Evolutionary conservation across 1,140 invertebrate genomes (phyloP), one percentile per base, ranked within the genome.

Genomic region (Drosophila novamexicana): DNA sequence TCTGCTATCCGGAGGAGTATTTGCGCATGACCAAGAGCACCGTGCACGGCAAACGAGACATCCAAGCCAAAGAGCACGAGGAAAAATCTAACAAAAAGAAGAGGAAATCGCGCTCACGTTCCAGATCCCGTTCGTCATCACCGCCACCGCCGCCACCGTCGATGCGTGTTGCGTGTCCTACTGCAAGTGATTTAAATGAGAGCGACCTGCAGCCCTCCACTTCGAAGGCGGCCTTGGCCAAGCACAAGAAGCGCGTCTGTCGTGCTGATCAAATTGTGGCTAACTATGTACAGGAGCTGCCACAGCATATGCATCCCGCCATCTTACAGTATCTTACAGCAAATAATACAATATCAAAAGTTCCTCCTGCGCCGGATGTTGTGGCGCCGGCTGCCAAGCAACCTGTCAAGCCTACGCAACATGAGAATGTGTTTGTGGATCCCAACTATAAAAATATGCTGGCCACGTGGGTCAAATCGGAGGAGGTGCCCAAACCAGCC

Each of bases 181-280:
- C 5, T 6, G 4, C 7, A 1, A 81, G 63, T 50, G 49, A 61
- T 2, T 34, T 91, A 6, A 88, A 47, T 42, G 75, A 47, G 4
- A 89, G 71, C 34, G 89, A 91, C 57, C 53, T 91, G 3, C 52
- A 50, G 34, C 90, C 89, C 1, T 91, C 90, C 0, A 91, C 89
- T 0, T 91, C 90, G 0, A 70, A 68, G 7, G 81, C 71, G 0
- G 84, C 75, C 0, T 14, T 12, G 16, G 66, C 22, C 3, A 70
- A 57, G 29, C 32, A 69, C 7, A 8, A 40, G 6, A 42, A 47
- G 29, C 63, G 72, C 7, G 8, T 18, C 1, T 50, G 54, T 49
- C 65, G 49, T 18, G 8, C 65, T 1, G 75, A 85, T 52, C 44
- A 84, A 44, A 80, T 85, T 22, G 81, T 83, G 4, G 22, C 37